These are phyloP conservation scores for Neolamprologus caudopunctatus DNA, from an alignment of 2,113 vertebrate species.

Conservation along the genomic window DNA sequence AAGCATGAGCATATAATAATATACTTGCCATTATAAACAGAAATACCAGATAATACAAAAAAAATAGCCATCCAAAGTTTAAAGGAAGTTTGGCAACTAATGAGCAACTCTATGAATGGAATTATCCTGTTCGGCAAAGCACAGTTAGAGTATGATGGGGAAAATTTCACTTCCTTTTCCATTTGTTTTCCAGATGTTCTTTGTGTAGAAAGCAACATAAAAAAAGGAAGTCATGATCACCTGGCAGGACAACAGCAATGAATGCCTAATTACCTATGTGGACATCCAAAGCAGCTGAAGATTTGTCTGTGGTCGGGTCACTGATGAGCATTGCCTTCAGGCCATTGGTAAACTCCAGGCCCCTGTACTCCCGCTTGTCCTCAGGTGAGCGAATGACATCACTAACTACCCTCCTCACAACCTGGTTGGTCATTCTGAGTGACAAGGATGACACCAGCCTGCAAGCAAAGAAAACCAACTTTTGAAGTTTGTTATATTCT, in stretches of 20 bases:
- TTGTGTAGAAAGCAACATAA: slow-evolving; percentile 38
- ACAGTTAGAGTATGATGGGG: background rate
- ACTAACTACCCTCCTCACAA: slow-evolving; percentile 80
- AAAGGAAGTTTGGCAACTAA: background rate
- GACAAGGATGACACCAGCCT: slow-evolving; percentile 61
- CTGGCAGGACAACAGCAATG: background rate
- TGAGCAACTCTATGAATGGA: background rate
- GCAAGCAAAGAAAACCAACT: slow-evolving; percentile 41
- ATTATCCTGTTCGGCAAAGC: background rate
- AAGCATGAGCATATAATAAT: background rate
- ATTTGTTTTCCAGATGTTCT: background rate
- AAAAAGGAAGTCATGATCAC: background rate
- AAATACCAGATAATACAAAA: background rate
- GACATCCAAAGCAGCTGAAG: slow-evolving; percentile 96
- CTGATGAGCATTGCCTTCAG: slow-evolving; percentile 92
- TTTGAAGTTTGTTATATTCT: background rate
- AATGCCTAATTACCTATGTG: slow-evolving; percentile 81
- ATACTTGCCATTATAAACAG: slow-evolving; percentile 83
- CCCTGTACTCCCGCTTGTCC: slow-evolving; percentile 91
- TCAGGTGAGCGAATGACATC: slow-evolving; percentile 91
- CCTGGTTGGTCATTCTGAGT: slow-evolving; percentile 82
- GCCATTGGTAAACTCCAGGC: slow-evolving; percentile 88
- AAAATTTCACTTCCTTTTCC: slow-evolving; percentile 71
- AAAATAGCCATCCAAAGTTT: background rate
- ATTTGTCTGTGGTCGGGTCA: slow-evolving; percentile 96